A percentile compares a stretch with the other conserved stretches of the same genome.
Evolutionary conservation across 2,888 invertebrate species (phyloP).

Genomic region (Priapulus caudatus): DNA sequence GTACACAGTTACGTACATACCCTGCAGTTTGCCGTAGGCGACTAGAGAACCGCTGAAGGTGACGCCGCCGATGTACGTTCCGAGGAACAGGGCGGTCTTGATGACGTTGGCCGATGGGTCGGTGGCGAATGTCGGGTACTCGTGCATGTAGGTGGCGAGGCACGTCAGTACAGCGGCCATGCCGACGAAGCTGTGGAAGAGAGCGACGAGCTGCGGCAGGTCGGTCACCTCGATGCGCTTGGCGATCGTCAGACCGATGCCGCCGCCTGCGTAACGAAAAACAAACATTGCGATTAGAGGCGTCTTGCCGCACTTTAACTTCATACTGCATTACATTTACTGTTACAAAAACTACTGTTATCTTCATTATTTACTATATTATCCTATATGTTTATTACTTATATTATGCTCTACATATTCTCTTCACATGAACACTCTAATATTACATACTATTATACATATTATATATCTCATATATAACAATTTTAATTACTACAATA

Average conservation of each 20-base stretch:
- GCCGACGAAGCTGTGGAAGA: conserved; percentile 71
- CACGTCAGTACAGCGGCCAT: conserved; percentile 77
- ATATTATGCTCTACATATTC: too few relatives aligned
- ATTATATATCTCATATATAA: too few relatives aligned
- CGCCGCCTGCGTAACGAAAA: conserved; percentile 44
- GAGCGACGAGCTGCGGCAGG: conserved; percentile 76
- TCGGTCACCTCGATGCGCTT: conserved; percentile 72
- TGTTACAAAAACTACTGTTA: too few relatives aligned
- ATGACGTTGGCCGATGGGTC: conserved; percentile 63
- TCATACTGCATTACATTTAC: too few relatives aligned
- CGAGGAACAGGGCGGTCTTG: conserved; percentile 71
- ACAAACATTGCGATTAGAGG: neutral
- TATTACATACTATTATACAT: too few relatives aligned
- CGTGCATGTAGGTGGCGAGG: conserved; percentile 67
- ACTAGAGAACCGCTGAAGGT: conserved; percentile 77
- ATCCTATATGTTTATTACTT: too few relatives aligned
- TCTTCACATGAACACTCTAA: too few relatives aligned
- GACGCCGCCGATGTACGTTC: conserved; percentile 77
- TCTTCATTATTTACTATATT: too few relatives aligned
- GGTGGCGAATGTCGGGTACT: conserved; percentile 64
- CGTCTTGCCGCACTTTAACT: too few relatives aligned
- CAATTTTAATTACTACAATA: too few relatives aligned
- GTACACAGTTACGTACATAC: too few relatives aligned
- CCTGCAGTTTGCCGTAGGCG: conserved; percentile 78
- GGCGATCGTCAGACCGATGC: conserved; percentile 59